Evolutionary conservation across 2,888 invertebrate genomes (phyloP).

Genomic region (Cheilosia pagana): DNA sequence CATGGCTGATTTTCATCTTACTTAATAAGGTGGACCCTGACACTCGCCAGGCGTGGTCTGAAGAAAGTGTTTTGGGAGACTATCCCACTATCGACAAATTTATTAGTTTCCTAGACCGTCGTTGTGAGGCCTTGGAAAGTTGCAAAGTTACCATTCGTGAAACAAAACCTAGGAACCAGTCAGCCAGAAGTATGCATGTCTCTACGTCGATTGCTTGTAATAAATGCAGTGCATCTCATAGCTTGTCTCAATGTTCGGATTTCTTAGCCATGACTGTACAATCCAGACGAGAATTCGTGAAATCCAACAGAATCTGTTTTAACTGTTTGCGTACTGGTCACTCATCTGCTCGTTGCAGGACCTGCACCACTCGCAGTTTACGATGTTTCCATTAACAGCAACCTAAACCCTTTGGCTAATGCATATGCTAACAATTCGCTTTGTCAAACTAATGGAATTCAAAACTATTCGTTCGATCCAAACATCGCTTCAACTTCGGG

Average conservation of each 20-base stretch:
- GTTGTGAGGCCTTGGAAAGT: conserved; percentile 37
- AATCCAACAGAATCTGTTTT: neutral
- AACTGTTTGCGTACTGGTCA: neutral
- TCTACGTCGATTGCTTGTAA: neutral
- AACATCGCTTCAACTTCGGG: neutral
- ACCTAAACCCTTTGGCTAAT: neutral
- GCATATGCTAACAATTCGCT: neutral
- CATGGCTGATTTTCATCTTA: conserved; percentile 38
- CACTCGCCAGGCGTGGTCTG: conserved; percentile 29
- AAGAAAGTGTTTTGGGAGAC: conserved; percentile 11
- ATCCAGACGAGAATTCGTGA: neutral
- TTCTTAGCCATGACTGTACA: neutral
- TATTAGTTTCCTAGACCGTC: conserved; percentile 22
- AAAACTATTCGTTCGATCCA: no score
- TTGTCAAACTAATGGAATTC: neutral
- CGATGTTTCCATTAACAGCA: no score
- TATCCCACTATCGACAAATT: conserved; percentile 26
- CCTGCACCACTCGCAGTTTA: neutral
- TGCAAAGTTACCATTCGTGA: conserved; percentile 2
- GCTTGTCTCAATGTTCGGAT: neutral
- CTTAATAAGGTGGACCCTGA: conserved; percentile 38
- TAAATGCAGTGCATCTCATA: neutral
- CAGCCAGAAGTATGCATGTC: conserved; percentile 18
- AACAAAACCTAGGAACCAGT: neutral
- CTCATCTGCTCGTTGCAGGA: neutral